Conservation (phyloP, 2,113 vertebrate genomes). For the Acrocephalus arundinaceus region DNA sequence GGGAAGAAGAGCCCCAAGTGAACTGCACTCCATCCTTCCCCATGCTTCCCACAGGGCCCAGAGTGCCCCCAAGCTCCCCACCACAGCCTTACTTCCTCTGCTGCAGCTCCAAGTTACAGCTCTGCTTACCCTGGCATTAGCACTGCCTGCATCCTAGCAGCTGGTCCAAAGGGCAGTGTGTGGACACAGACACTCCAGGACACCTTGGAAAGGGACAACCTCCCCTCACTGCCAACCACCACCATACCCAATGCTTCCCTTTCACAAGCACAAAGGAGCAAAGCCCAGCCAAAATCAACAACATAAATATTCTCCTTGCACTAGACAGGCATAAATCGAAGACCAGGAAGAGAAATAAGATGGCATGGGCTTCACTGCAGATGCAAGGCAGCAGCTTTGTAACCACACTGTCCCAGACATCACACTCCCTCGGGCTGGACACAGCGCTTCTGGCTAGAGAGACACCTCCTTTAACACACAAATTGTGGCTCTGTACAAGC, state of each 20-base stretch:
- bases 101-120: not conserved
- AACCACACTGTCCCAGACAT: not conserved
- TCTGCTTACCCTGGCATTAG: not conserved
- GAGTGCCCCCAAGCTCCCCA: not conserved
- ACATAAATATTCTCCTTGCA: not conserved
- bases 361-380: not conserved
- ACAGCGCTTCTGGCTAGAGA: not conserved
- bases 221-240: not conserved
- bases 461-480: rapidly evolving
- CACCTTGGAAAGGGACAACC: not conserved
- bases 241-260: rapidly evolving
- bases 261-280: not conserved
- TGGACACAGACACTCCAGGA: not conserved
- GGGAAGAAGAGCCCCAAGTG: not conserved
- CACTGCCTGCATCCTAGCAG: not conserved
- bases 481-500: not conserved
- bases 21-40: not conserved
- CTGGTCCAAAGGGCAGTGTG: not conserved
- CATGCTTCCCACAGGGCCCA: not conserved
- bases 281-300: not conserved
- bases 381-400: not conserved
- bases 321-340: not conserved
- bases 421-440: not conserved
- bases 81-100: not conserved
- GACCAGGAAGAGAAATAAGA: not conserved